Evolutionary conservation across 2,797 vertebrate genomes (phyloP).

Genomic region (Phoxinus dragarum): DNA sequence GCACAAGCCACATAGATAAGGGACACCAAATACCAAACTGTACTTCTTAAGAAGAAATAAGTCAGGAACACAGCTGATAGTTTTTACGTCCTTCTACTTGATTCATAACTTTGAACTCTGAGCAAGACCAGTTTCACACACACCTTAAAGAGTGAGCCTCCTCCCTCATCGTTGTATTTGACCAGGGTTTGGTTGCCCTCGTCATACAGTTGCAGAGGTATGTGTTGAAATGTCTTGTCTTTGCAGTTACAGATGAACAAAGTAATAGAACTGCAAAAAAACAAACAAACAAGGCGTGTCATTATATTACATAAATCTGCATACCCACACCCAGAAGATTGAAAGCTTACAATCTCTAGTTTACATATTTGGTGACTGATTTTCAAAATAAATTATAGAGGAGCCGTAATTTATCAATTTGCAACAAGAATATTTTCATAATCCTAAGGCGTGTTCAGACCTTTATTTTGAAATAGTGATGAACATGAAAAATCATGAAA

Average conservation of each 20-base stretch:
- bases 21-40: background rate
- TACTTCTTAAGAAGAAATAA: background rate
- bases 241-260: background rate
- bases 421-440: no score
- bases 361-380: no score
- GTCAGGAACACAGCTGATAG: background rate
- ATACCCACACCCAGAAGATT: no score
- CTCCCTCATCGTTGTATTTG: slow-evolving; percentile 82
- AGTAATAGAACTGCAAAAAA: slow-evolving; percentile 70
- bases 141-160: slow-evolving; percentile 66
- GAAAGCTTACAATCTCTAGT: no score
- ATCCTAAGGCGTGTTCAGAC: no score
- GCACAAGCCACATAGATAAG: background rate
- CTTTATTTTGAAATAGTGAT: no score
- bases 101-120: background rate
- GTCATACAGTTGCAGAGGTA: background rate
- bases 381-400: no score
- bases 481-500: no score
- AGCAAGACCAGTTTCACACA: slow-evolving; percentile 16
- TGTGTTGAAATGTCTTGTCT: background rate
- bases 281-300: background rate
- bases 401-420: no score
- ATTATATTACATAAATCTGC: background rate
- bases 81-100: background rate
- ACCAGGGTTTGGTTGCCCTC: slow-evolving; percentile 82